Conservation (phyloP, 2,797 vertebrate genomes). For the Pelochelys cantorii region DNA sequence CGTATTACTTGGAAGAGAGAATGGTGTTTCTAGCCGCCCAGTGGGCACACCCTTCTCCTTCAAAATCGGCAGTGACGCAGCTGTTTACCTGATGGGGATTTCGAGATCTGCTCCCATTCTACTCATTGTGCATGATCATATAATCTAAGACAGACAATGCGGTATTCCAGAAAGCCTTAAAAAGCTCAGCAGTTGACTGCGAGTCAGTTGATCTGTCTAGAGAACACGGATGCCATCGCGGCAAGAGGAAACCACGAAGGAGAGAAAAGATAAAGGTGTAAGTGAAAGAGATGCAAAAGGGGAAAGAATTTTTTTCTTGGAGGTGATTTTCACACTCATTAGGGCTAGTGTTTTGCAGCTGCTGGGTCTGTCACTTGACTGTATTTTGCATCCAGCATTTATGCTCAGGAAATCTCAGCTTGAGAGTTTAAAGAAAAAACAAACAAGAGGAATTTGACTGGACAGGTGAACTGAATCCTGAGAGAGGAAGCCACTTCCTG, state of each 20-base stretch:
- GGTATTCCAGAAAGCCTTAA: background rate
- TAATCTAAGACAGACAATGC: background rate
- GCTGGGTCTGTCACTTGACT: conserved; percentile 17
- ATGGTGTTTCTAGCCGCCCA: fast-evolving
- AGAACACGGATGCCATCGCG: background rate
- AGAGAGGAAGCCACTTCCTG: background rate
- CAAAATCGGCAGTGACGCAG: background rate
- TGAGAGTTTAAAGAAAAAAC: background rate
- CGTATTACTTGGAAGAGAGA: fast-evolving
- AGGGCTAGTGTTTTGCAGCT: conserved; percentile 34
- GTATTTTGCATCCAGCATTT: background rate
- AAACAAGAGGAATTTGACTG: conserved; percentile 2
- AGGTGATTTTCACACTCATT: conserved; percentile 30
- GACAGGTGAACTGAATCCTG: background rate
- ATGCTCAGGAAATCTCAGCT: background rate
- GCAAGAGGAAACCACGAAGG: background rate
- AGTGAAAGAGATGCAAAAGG: background rate
- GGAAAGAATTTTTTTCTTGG: background rate
- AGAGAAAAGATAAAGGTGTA: background rate
- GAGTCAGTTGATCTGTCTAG: background rate
- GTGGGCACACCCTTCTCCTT: background rate
- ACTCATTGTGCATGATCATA: background rate
- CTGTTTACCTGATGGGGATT: fast-evolving
- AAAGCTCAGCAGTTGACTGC: background rate
- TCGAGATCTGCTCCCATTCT: fast-evolving